Conservation (phyloP, 2,888 invertebrate species). For the Glaucopsyche alexis region DNA sequence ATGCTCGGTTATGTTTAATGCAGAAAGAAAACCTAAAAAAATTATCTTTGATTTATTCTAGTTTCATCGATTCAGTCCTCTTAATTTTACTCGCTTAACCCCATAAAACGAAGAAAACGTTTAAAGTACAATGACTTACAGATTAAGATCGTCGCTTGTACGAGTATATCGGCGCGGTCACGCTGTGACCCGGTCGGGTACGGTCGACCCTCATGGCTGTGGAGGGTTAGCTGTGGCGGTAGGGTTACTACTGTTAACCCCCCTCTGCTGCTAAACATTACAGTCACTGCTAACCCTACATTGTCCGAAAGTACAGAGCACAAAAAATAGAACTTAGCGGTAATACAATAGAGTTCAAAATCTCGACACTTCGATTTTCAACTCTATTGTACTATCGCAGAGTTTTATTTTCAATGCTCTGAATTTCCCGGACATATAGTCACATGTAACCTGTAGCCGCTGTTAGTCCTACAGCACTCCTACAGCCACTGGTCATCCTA, state of each 20-base stretch:
- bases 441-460: too few relatives aligned
- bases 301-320: not conserved
- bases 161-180: slow-evolving; percentile 27
- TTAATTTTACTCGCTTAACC: not conserved
- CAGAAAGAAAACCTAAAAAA: not conserved
- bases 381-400: too few relatives aligned
- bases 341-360: too few relatives aligned
- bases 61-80: not conserved
- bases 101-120: not conserved
- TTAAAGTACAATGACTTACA: slow-evolving; percentile 26
- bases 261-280: too few relatives aligned
- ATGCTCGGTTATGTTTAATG: not conserved
- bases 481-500: too few relatives aligned
- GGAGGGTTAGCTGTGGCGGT: not conserved
- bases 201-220: too few relatives aligned
- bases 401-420: too few relatives aligned
- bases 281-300: not conserved
- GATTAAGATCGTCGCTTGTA: slow-evolving; percentile 28
- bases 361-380: too few relatives aligned
- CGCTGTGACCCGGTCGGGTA: slow-evolving; percentile 16
- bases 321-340: too few relatives aligned
- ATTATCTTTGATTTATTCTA: not conserved
- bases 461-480: too few relatives aligned
- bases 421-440: too few relatives aligned
- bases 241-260: not conserved